A percentile compares a stretch with the other conserved stretches of the same genome.
These are phyloP conservation scores for Phoxinus dragarum DNA, from an alignment of 2,797 vertebrate species.

Conservation along the genomic window DNA sequence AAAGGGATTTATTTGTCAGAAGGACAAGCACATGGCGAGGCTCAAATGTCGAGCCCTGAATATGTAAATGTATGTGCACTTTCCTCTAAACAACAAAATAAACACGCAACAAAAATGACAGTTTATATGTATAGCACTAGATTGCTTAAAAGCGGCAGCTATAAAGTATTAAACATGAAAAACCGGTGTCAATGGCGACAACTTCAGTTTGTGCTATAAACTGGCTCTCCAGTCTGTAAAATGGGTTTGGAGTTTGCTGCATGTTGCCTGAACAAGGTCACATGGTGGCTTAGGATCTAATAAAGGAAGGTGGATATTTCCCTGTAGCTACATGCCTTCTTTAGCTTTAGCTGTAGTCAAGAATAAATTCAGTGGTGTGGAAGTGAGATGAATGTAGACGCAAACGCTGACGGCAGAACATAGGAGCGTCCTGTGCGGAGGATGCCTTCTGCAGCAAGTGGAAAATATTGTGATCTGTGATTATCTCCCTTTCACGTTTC, in stretches of 20 bases:
- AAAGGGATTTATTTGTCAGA: too few species aligned
- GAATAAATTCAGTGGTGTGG: slow-evolving; percentile 48
- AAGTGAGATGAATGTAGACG: slow-evolving; percentile 65
- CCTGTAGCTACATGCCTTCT: slow-evolving; percentile 77
- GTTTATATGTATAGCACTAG: too few species aligned
- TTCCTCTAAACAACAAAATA: too few species aligned
- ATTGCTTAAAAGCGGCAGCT: too few species aligned
- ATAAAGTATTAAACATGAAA: too few species aligned
- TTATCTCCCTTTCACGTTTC: slow-evolving; percentile 76
- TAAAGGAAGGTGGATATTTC: background rate
- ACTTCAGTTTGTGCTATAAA: background rate
- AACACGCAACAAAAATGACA: too few species aligned
- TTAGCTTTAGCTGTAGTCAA: slow-evolving; percentile 67
- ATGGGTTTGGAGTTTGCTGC: background rate
- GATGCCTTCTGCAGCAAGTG: slow-evolving; percentile 69
- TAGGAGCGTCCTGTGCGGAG: slow-evolving; percentile 46
- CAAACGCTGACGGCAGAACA: slow-evolving; percentile 75
- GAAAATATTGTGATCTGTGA: slow-evolving; percentile 80
- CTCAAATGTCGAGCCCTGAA: too few species aligned
- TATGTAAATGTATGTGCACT: too few species aligned
- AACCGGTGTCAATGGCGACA: background rate
- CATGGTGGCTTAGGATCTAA: background rate
- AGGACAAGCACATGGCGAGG: too few species aligned
- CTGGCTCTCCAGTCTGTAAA: background rate
- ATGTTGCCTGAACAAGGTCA: background rate